A percentile compares a stretch with the other conserved stretches of the same genome.
Conservation (phyloP, 2,888 invertebrate genomes). For the Habrosyne pyritoides region DNA sequence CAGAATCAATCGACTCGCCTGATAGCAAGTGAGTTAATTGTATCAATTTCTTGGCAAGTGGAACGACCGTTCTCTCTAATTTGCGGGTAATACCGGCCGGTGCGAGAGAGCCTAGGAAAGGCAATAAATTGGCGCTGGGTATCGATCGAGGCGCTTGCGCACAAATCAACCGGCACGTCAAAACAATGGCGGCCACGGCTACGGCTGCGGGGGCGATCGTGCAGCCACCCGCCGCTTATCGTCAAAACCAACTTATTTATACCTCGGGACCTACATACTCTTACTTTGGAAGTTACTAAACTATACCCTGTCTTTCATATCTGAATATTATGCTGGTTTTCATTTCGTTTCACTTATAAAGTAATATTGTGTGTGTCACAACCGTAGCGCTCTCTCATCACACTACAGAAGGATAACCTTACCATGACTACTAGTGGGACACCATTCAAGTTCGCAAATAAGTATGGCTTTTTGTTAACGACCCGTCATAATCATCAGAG, state of each 20-base stretch:
- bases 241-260: conserved; percentile 52
- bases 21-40: conserved; percentile 36
- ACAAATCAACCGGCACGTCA: conserved; percentile 76
- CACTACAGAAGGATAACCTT: too few relatives aligned
- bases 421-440: too few relatives aligned
- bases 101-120: conserved; percentile 55
- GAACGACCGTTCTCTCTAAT: conserved; percentile 64
- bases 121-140: conserved; percentile 69
- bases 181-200: conserved; percentile 65
- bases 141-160: conserved; percentile 71
- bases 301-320: conserved; percentile 30
- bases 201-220: conserved; percentile 74
- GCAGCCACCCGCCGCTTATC: conserved; percentile 64
- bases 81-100: conserved; percentile 56
- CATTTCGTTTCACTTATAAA: too few relatives aligned
- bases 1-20: background rate
- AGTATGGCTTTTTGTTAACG: too few relatives aligned
- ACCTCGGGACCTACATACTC: conserved; percentile 40
- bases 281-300: conserved; percentile 30
- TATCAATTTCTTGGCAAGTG: conserved; percentile 51
- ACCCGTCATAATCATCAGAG: too few relatives aligned
- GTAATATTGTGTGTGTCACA: too few relatives aligned
- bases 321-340: conserved; percentile 19
- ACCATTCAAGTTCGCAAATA: too few relatives aligned
- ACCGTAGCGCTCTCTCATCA: too few relatives aligned